Base-by-base conservation (phyloP, 1,140 invertebrate species). In the Drosophila repletoides region DNA sequence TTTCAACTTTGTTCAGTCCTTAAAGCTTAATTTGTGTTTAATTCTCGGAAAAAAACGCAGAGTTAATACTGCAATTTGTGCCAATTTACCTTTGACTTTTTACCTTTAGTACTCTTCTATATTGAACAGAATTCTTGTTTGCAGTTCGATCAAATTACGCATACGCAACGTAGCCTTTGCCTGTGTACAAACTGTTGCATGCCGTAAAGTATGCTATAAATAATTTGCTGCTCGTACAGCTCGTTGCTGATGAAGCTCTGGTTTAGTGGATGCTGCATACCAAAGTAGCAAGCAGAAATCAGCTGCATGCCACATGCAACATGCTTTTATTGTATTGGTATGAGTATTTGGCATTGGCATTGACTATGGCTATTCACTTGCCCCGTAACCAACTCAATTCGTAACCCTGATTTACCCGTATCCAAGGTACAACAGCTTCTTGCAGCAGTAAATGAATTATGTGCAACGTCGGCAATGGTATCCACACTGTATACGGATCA, bases 111-210 rank as follows among this genome's bases (percentile, higher is more conserved):
- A 2, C 15, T 7, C n/a, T n/a, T n/a, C n/a, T n/a, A n/a, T n/a
- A n/a, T n/a, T n/a, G n/a, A n/a, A n/a, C n/a, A n/a, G n/a, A n/a
- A n/a, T n/a, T n/a, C n/a, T n/a, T n/a, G 9, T n/a, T 40, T 10
- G 33, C 60, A 46, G 29, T 15, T 26, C 22, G 12, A 6, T 14
- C 43, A 59, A 51, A 51, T 73, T 43, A 60, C 49, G 46, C 36
- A 59, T 70, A 79, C 59, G 63, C 64, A 34, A 31, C 31, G 65
- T 59, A 22, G 34, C 7, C 4, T 15, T 40, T 15, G 19, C 24
- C 21, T 22, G 22, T 24, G 15, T 24, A 31, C 48, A 55, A 76
- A 66, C 67, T 76, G 60, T 76, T 72, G 73, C 73, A 40, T 45
- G 21, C 5, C 15, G n/a, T 49, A 38, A 49, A 55, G 12, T 31